These are phyloP conservation scores for Oreohelix idahoensis DNA, from an alignment of 1,140 invertebrate species.

Conservation along the genomic window DNA sequence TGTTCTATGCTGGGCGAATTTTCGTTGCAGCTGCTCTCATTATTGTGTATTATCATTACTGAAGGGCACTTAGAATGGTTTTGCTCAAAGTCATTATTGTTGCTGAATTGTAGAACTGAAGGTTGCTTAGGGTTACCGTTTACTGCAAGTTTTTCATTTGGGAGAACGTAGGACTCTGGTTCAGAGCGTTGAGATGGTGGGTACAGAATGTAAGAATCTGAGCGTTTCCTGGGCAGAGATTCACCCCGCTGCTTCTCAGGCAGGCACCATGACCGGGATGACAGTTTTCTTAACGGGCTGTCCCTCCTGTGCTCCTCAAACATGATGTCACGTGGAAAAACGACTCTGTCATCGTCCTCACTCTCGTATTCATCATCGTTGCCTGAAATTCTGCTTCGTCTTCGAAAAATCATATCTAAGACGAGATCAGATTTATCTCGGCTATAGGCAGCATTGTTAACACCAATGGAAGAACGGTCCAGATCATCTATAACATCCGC, in stretches of 20 bases:
- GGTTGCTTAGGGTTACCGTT: not conserved
- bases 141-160: not conserved
- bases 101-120: not conserved
- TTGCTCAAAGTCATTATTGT: not conserved
- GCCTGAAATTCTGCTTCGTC: not conserved
- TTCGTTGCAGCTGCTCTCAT: not conserved
- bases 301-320: not conserved
- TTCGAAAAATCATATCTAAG: not conserved
- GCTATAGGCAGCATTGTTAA: constrained; percentile 19
- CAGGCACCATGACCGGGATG: constrained; percentile 7
- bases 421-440: not conserved
- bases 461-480: not conserved
- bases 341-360: not conserved
- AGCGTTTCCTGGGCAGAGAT: constrained; percentile 5
- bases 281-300: constrained; percentile 3
- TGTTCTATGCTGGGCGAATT: not conserved
- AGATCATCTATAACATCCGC: not conserved
- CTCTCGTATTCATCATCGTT: not conserved
- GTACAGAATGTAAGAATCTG: constrained; percentile 21
- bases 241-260: not conserved
- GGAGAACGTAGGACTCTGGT: not conserved
- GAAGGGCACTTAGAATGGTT: not conserved
- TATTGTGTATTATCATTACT: not conserved
- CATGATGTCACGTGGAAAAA: not conserved
- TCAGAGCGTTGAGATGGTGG: not conserved